Evolutionary conservation across 2,888 invertebrate genomes (phyloP).

Genomic region (Cerceris ruficornis): DNA sequence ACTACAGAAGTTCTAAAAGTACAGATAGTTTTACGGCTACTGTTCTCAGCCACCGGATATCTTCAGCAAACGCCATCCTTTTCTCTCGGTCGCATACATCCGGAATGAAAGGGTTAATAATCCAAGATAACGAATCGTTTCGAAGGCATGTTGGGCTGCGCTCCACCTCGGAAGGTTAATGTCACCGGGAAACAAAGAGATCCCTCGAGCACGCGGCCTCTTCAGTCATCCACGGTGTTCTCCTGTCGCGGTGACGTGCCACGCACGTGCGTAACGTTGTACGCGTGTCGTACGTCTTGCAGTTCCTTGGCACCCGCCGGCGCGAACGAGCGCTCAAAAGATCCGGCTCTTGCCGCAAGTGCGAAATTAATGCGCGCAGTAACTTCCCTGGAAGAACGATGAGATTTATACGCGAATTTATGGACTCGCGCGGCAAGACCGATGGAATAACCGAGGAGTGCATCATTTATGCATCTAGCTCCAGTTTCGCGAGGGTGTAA

Average conservation of each 20-base stretch:
- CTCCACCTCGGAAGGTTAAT: constrained; percentile 31
- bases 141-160: neutral
- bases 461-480: constrained; percentile 60
- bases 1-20: no score
- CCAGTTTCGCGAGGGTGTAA: constrained; percentile 31
- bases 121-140: constrained; percentile 6
- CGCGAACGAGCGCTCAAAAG: constrained; percentile 35
- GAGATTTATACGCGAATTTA: constrained; percentile 63
- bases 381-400: constrained; percentile 63
- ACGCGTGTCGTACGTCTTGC: constrained; percentile 55
- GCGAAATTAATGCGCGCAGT: constrained; percentile 67
- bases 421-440: constrained; percentile 54
- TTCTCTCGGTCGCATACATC: neutral
- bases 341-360: constrained; percentile 46
- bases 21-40: no score
- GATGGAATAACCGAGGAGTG: constrained; percentile 59
- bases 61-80: neutral
- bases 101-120: neutral
- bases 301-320: constrained; percentile 39
- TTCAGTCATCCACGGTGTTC: neutral
- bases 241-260: constrained; percentile 13
- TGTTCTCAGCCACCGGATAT: no score
- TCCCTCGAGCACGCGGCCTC: constrained; percentile 6
- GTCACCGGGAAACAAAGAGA: constrained; percentile 9
- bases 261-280: constrained; percentile 26